Conservation (phyloP, 1,140 invertebrate species). For the Ectropis grisescens region DNA sequence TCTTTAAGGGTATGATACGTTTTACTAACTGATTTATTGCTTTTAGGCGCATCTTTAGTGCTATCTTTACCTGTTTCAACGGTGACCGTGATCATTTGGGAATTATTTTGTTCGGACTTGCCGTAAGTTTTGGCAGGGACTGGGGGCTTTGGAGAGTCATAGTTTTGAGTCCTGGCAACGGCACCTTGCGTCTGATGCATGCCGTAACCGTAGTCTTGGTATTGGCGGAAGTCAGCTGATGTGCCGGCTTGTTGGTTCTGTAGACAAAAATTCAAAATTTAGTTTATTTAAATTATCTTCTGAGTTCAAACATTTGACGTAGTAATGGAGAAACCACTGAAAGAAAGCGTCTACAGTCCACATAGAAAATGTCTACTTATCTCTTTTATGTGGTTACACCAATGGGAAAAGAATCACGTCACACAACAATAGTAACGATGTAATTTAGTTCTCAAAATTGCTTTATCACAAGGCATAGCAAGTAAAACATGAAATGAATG, state of each 20-base stretch:
- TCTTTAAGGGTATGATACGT: slow-evolving; percentile 88
- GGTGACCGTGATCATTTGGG: slow-evolving; percentile 63
- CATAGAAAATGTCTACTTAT: too few relatives aligned
- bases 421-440: too few relatives aligned
- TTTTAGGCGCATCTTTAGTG: slow-evolving; percentile 71
- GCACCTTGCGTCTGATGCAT: slow-evolving; percentile 55
- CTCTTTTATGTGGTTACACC: too few relatives aligned
- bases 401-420: too few relatives aligned
- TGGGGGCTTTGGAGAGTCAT: slow-evolving; percentile 59
- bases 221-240: slow-evolving; percentile 56
- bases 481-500: too few relatives aligned
- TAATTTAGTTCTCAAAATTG: too few relatives aligned
- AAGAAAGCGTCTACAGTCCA: too few relatives aligned
- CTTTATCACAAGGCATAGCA: too few relatives aligned
- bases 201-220: slow-evolving; percentile 58
- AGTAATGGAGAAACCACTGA: too few relatives aligned
- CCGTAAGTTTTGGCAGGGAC: slow-evolving; percentile 56
- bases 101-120: slow-evolving; percentile 53
- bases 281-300: too few relatives aligned
- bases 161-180: slow-evolving; percentile 39
- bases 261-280: slow-evolving; percentile 5
- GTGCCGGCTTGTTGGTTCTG: slow-evolving; percentile 57
- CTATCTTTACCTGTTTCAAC: slow-evolving; percentile 68
- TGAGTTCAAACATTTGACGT: too few relatives aligned
- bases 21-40: slow-evolving; percentile 76